phyloP scores from a whole-genome alignment of 2,888 invertebrate species.

The Anodontia alba region DNA sequence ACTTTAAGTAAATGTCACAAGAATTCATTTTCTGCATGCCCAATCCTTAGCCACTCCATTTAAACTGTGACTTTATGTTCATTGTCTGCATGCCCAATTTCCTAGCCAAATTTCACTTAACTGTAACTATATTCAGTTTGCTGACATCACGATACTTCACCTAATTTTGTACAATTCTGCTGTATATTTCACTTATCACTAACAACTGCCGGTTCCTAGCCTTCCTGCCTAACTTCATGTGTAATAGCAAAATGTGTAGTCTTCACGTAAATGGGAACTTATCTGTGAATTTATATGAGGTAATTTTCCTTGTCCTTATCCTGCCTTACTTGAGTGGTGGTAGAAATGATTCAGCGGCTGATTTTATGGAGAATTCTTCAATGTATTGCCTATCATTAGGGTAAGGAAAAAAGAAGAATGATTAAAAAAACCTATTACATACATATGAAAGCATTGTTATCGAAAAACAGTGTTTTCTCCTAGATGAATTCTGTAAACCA shows the following conservation, averaged over 20 bases:
- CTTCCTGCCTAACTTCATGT: neutral
- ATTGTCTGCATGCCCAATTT: slow-evolving; percentile 1
- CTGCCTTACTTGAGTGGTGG: neutral
- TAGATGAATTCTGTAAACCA: no score
- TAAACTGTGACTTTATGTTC: no score
- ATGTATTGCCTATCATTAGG: slow-evolving; percentile 1
- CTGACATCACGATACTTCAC: neutral
- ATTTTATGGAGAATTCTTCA: slow-evolving; percentile 2
- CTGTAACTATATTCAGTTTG: no score
- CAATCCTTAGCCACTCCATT: no score
- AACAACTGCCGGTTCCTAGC: neutral
- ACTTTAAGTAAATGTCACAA: no score
- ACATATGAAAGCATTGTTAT: no score
- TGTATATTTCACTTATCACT: neutral
- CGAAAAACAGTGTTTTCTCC: no score
- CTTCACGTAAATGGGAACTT: neutral
- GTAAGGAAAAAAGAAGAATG: neutral
- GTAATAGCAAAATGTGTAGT: no score
- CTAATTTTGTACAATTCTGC: neutral
- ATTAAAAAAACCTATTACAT: no score
- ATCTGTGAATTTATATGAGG: neutral
- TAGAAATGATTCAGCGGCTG: neutral
- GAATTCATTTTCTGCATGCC: no score
- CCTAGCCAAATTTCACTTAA: neutral
- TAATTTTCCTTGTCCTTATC: slow-evolving; percentile 9